Base-by-base conservation (phyloP, 2,797 vertebrate genomes). In the Meda fulgida region DNA sequence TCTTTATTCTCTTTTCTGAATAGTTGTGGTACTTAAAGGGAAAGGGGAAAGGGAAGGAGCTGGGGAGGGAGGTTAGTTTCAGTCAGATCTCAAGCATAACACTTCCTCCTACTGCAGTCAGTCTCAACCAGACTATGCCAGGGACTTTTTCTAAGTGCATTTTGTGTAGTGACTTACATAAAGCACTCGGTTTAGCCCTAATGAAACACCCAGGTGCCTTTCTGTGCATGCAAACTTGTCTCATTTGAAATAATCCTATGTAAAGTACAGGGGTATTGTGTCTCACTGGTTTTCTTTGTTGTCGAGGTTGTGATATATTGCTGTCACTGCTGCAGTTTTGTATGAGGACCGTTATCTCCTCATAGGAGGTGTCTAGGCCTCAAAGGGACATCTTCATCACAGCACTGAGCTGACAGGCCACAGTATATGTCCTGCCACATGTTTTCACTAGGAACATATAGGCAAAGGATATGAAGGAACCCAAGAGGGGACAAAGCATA, bases 1-100 rank as follows among this genome's bases (percentile, higher is more conserved):
- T 94, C 94, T 95, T 95, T 94, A 94, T 95, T 94, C 94, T 94
- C 92, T 92, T 93, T 93, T 94, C 92, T 96, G 93, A 95, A 94
- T 95, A 94, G 94, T 94, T 95, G 92, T 93, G 93, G 92, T 95
- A 93, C 93, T 95, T 95, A 94, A 94, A 94, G 92, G 92, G 92
- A 92, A 94, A 93, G 91, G 90, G 90, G 90, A 92, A 93, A 92
- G 92, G 84, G 92, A 93, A 90, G 91, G 87, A 88, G 92, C 83
- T 91, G 89, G 90, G 90, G 93, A 91, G 93, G 92, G 93, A 94
- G 94, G 93, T 93, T 94, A 93, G 93, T 95, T 95, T 95, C 93
- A 95, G 93, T 95, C 93, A 93, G 92, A 93, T 93, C 93, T 93
- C 92, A 91, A 92, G 92, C 93, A 93, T 92, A 95, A 92, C 95